These are phyloP conservation scores for Cantharis lateralis DNA, from an alignment of 2,888 invertebrate genomes.

Conservation along the genomic window DNA sequence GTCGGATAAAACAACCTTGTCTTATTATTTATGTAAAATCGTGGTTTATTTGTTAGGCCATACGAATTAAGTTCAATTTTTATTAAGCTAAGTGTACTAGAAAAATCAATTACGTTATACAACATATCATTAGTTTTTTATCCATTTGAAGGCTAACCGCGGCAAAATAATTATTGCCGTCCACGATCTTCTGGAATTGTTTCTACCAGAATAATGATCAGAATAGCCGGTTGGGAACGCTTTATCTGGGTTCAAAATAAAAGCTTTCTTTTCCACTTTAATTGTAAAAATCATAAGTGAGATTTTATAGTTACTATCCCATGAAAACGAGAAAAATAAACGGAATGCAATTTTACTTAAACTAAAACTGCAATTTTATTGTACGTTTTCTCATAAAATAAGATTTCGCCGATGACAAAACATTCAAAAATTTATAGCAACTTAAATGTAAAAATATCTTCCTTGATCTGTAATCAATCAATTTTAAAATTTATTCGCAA, in stretches of 20 bases:
- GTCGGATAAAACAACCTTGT: neutral
- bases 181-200: neutral
- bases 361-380: neutral
- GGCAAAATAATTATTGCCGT: neutral
- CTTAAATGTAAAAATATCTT: neutral
- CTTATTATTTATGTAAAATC: neutral
- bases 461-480: neutral
- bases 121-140: neutral
- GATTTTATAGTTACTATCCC: neutral
- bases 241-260: neutral
- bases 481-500: neutral
- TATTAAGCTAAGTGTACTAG: neutral
- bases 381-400: neutral
- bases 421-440: neutral
- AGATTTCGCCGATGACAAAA: neutral
- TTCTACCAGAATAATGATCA: too few relatives aligned
- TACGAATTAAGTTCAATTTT: neutral
- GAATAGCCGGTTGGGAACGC: neutral
- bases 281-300: neutral
- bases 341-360: neutral
- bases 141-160: neutral
- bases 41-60: neutral
- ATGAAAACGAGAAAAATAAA: neutral
- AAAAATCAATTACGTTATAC: neutral
- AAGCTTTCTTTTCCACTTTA: neutral